Evolutionary conservation across 2,797 vertebrate genomes (phyloP), one percentile per base, ranked within the genome.

Genomic region (Pseudochromis fuscus): DNA sequence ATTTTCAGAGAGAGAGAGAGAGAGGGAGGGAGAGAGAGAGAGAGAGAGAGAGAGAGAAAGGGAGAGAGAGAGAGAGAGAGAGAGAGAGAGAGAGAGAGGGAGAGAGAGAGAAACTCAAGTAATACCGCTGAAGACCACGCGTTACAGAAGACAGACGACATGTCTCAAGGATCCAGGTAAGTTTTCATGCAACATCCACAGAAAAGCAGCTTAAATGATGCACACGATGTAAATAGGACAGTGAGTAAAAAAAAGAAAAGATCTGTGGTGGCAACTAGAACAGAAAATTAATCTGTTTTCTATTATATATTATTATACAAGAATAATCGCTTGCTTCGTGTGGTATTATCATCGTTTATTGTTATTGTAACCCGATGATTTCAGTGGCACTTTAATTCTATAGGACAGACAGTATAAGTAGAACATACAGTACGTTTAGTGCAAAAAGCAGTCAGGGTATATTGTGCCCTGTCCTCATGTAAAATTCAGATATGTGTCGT

Each of bases 111-210:
- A 60, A 58, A 93, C 92, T 93, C 88, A 91, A 94, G 89, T 93
- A 91, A 91, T 89, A 84, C 85, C 84, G 92, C 89, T 61, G 87
- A 90, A 87, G 92, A 91, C 87, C 80, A 89, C 91, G 92, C 92
- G 85, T 88, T 69, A 88, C 77, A 89, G 91, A 85, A 86, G 92
- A 91, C 91, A 79, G 88, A 89, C 56, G 51, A 91, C 87, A 93
- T 90, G 93, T 90, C 87, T 94, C 87, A 13, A 72, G 81, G 89
- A 91, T 89, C 77, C 94, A 95, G 97, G 97, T 96, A 90, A 86
- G 83, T 92, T 86, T 71, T 25, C 50, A 56, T 52, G n/a, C 67
- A 25, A 12, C n/a, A 51, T 28, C 45, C 16, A 38, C 25, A 68
- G 52, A 79, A 72, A 51, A 58, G 2, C 24, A 21, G 5, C 15